These are phyloP conservation scores for Papilio helenus DNA, from an alignment of 1,140 invertebrate genomes.

Conservation along the genomic window DNA sequence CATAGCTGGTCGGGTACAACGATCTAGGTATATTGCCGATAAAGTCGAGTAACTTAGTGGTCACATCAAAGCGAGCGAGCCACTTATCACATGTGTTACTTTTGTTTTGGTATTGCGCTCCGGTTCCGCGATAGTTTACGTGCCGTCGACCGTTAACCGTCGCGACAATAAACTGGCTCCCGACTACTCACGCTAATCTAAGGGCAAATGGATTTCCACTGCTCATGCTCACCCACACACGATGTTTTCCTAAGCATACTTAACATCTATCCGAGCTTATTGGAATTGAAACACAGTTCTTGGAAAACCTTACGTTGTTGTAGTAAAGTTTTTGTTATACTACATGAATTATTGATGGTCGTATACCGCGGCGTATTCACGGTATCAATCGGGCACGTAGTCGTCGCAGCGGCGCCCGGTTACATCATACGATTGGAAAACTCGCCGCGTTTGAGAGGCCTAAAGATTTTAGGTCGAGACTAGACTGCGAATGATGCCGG, in stretches of 20 bases:
- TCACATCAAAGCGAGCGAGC: conserved; percentile 33
- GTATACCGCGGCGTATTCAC: conserved; percentile 56
- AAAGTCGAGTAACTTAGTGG: conserved; percentile 36
- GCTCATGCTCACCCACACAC: conserved; percentile 23
- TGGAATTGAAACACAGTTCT: conserved; percentile 41
- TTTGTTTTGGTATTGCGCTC: conserved; percentile 28
- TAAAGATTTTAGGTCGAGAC: conserved; percentile 60
- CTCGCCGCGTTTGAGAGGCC: conserved; percentile 62
- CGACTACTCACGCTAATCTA: conserved; percentile 18
- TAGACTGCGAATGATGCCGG: conserved; percentile 63
- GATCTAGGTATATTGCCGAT: conserved; percentile 24
- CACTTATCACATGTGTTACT: conserved; percentile 30
- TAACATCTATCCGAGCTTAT: conserved; percentile 19
- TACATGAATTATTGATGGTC: conserved; percentile 55
- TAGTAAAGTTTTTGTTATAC: conserved; percentile 49
- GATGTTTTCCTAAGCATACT: not conserved
- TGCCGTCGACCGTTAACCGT: conserved; percentile 31
- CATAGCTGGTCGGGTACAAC: conserved; percentile 13
- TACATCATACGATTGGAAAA: conserved; percentile 77
- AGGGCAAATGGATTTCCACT: not conserved
- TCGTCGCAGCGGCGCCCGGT: conserved; percentile 69
- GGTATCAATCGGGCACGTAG: conserved; percentile 53
- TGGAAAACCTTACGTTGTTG: conserved; percentile 26
- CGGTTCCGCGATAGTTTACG: conserved; percentile 36
- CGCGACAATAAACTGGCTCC: conserved; percentile 32